Conservation (phyloP, 2,797 vertebrate genomes). For the Calcarius lapponicus region DNA sequence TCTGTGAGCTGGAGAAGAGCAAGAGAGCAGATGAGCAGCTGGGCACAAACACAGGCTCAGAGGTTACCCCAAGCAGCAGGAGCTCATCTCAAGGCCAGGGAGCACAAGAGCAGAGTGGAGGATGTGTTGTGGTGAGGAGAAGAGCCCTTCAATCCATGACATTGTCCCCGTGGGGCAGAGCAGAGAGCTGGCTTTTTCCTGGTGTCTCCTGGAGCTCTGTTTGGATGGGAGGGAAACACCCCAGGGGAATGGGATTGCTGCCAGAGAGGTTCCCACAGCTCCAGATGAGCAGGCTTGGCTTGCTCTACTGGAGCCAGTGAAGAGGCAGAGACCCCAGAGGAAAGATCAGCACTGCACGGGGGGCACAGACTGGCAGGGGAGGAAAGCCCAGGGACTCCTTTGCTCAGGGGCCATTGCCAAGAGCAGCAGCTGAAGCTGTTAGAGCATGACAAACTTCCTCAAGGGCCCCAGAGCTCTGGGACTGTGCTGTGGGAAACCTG, state of each 20-base stretch:
- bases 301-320: not conserved
- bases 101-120: not conserved
- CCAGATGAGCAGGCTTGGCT: accelerated
- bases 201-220: not conserved
- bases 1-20: not conserved
- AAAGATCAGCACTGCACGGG: not conserved
- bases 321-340: not conserved
- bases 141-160: not conserved
- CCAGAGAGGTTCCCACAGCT: not conserved
- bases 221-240: not conserved
- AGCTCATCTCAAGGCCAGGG: not conserved
- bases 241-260: not conserved
- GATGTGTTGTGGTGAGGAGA: not conserved
- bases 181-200: not conserved
- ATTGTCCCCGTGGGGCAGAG: not conserved
- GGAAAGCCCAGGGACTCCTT: not conserved
- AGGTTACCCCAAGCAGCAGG: not conserved
- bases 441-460: no score
- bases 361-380: not conserved
- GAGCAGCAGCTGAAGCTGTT: no score
- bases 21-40: not conserved
- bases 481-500: no score
- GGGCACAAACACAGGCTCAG: not conserved
- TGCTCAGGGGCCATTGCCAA: no score
- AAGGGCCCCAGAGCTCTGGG: no score